Evolutionary conservation across 2,797 vertebrate genomes (phyloP), one percentile per base, ranked within the genome.

Genomic region (Salarias fasciatus): DNA sequence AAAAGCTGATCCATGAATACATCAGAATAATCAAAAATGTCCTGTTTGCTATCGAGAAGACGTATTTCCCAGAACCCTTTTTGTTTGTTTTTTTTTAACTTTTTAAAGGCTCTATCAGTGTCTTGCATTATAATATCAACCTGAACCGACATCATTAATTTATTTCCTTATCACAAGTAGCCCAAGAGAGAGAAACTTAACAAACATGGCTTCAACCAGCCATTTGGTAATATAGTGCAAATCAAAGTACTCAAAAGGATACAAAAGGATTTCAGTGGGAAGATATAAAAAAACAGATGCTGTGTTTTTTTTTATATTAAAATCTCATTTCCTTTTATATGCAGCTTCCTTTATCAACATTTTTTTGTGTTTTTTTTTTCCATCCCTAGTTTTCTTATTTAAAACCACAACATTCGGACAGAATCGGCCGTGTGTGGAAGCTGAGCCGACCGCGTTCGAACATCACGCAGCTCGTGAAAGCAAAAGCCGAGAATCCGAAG

Each of bases 211-310:
- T 76, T 72, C 50, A 83, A 75, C 35, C 49, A 57, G 80, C 83
- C 83, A 58, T 83, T 82, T 83, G 70, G 69, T 82, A 80, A 82
- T 71, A 90, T 92, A 93, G 92, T 94, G 93, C 93, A 94, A 94
- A 93, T 80, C 13, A 93, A 92, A 88, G 18, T 24, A 24, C 75
- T 87, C 72, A 91, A 87, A 88, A 86, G 78, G 77, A 75, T 91
- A 90, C 71, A 92, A 88, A 91, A 90, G 80, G 52, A 87, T 86
- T 82, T 86, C 75, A 91, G 87, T 85, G 84, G 78, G 79, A 87
- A 65, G 54, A 75, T 72, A 82, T 75, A 71, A 86, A 77, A 85
- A 86, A 89, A 87, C 57, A 79, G 63, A 87, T 80, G 82, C 79
- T 83, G 77, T 85, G 49, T 68, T 74, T 76, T 67, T 67, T 53